These are phyloP conservation scores for Bombylius major DNA, from an alignment of 2,888 invertebrate species.

Conservation along the genomic window DNA sequence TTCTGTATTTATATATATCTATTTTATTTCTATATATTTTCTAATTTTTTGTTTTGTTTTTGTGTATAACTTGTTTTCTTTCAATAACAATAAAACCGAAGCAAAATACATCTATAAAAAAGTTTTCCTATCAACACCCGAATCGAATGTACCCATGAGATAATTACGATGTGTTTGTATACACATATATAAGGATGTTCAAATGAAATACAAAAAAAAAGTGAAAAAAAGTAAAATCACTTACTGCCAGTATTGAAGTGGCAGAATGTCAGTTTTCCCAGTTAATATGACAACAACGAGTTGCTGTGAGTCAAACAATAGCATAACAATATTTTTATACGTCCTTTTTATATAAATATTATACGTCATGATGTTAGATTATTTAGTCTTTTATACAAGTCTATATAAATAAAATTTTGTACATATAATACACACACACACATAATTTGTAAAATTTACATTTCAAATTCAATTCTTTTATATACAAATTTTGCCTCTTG, in stretches of 20 bases:
- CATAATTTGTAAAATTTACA: no score
- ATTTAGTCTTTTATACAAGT: no score
- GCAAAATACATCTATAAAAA: conserved; percentile 6
- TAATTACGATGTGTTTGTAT: conserved; percentile 7
- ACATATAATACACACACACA: no score
- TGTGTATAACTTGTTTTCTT: not conserved
- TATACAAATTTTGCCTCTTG: no score
- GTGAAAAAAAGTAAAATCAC: not conserved
- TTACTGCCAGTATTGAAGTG: not conserved
- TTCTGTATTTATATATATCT: no score
- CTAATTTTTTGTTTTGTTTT: no score
- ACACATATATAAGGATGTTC: not conserved
- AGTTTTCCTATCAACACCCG: conserved; percentile 6
- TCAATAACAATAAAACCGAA: conserved; percentile 7
- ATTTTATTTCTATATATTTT: no score
- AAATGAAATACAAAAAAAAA: not conserved
- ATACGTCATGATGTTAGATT: no score
- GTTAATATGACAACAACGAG: not conserved
- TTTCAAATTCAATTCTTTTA: no score
- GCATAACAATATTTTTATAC: not conserved
- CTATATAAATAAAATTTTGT: no score
- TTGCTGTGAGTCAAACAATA: not conserved
- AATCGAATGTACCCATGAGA: not conserved
- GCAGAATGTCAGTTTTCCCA: not conserved
- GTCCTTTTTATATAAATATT: no score